Base-by-base conservation (phyloP, 2,113 vertebrate species). In the Sinocyclocheilus grahami region DNA sequence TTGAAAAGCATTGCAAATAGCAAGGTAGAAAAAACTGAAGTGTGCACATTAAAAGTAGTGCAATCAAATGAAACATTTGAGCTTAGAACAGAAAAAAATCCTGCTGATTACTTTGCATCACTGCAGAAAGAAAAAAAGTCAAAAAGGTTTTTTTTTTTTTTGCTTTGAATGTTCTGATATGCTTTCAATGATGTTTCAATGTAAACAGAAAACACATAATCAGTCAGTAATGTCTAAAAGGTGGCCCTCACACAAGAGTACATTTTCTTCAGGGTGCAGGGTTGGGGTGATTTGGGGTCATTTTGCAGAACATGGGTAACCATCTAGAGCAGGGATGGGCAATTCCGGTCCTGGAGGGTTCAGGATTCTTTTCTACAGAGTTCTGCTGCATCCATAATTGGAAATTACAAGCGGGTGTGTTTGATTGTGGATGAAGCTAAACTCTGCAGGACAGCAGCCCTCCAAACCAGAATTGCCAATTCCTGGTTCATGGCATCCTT, bases 381-480 rank as follows among this genome's bases (percentile, higher is more conserved):
- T 39, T 72, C 39, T 22, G 33, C 33, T 72, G 8, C 33, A 72
- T 22, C 69, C 9, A 20, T 72, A 39, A 39, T 39, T 39, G 33
- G 9, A 72, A 72, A 72, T 39, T 39, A 11, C 1, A 39, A 18
- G 18, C 67, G 0, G 67, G 16, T 39, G 18, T 71, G 33, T 71
- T 71, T 71, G 33, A 72, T 72, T 72, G 20, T 18, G 69, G 69
- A 72, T 72, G 1, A 72, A 39, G 69, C 69, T 39, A 39, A 72
- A 72, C 1, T 72, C 65, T 69, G 16, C 3, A 37, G 69, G 18
- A 71, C 18, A 22, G 18, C 3, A 5, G 8, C 58, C 42, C 42
- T 46, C 42, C 42, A 46, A 46, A 46, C 42, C 42, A 46, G 42
- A 46, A 46, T 10, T 46, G 42, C 42, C 42, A 9, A 46, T 46